phyloP scores from a whole-genome alignment of 2,888 invertebrate species.

The Meteorus cinctellus region DNA sequence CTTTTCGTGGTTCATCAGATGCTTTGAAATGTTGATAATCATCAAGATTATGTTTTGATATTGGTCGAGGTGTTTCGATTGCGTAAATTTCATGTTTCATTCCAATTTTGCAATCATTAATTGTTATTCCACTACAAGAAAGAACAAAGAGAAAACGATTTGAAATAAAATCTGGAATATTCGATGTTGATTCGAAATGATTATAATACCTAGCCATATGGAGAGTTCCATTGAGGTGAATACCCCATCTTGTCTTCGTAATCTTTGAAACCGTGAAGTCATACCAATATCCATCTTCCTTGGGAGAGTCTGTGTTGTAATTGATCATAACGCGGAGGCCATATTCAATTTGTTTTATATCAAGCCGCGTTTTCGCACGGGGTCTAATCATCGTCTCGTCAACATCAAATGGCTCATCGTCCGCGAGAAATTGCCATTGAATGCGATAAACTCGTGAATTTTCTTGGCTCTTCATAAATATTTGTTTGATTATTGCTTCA shows the following conservation, averaged over 20 bases:
- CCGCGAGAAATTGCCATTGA: conserved; percentile 69
- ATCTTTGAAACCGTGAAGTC: conserved; percentile 76
- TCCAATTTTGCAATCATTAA: conserved; percentile 78
- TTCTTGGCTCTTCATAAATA: conserved; percentile 72
- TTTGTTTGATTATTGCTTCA: conserved; percentile 79
- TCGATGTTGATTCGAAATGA: neutral
- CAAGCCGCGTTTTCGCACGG: conserved; percentile 77
- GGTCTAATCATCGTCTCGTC: conserved; percentile 79
- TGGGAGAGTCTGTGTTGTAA: conserved; percentile 82
- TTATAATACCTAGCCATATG: conserved; percentile 74
- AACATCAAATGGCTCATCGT: conserved; percentile 71
- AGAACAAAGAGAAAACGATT: neutral
- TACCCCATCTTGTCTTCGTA: conserved; percentile 70
- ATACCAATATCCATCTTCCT: conserved; percentile 83
- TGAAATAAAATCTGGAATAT: neutral
- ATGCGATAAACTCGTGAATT: conserved; percentile 58
- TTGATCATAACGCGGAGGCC: conserved; percentile 83
- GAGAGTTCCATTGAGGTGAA: conserved; percentile 77
- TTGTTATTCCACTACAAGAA: conserved; percentile 35
- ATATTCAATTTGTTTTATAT: conserved; percentile 75
- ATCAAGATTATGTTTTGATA: conserved; percentile 73
- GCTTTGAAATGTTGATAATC: conserved; percentile 65
- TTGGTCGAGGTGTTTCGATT: conserved; percentile 77
- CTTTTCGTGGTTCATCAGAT: conserved; percentile 74
- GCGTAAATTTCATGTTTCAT: conserved; percentile 80